Conservation (phyloP, 2,888 invertebrate species). For the Chloroclystis v-ata region DNA sequence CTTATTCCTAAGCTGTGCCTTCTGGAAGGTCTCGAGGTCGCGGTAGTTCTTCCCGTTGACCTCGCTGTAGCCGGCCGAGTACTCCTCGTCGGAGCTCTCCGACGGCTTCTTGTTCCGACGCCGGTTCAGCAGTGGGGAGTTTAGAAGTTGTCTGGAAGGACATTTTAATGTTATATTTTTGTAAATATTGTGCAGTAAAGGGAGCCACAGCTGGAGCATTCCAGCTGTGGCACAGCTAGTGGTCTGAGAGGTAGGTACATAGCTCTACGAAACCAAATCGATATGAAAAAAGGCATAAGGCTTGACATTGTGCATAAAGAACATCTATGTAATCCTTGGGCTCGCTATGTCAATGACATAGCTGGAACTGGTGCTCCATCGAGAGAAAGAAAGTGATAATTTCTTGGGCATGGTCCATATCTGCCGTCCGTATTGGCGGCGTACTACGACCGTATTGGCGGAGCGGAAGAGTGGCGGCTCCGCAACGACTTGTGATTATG, state of each 20-base stretch:
- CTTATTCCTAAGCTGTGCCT: slow-evolving; percentile 93
- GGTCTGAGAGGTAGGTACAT: no score
- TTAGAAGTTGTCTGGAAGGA: slow-evolving; percentile 82
- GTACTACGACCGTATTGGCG: slow-evolving; percentile 82
- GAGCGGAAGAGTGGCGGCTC: slow-evolving; percentile 87
- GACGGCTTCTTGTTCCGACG: slow-evolving; percentile 85
- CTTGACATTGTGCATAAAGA: no score
- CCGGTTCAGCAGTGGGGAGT: slow-evolving; percentile 89
- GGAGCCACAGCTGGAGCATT: no score
- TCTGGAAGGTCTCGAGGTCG: slow-evolving; percentile 94
- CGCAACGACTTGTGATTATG: slow-evolving; percentile 55
- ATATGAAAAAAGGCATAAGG: no score
- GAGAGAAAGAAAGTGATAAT: no score
- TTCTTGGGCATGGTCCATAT: no score
- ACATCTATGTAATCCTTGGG: no score
- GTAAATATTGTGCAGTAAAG: not conserved
- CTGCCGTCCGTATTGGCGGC: no score
- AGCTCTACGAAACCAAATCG: no score
- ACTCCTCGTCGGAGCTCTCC: slow-evolving; percentile 91
- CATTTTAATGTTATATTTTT: not conserved
- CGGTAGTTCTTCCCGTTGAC: slow-evolving; percentile 86
- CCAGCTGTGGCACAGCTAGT: no score
- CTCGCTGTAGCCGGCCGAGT: slow-evolving; percentile 66
- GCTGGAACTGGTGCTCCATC: no score
- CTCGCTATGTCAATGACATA: no score